phyloP scores from a whole-genome alignment of 2,888 invertebrate species.

The Sesia apiformis region DNA sequence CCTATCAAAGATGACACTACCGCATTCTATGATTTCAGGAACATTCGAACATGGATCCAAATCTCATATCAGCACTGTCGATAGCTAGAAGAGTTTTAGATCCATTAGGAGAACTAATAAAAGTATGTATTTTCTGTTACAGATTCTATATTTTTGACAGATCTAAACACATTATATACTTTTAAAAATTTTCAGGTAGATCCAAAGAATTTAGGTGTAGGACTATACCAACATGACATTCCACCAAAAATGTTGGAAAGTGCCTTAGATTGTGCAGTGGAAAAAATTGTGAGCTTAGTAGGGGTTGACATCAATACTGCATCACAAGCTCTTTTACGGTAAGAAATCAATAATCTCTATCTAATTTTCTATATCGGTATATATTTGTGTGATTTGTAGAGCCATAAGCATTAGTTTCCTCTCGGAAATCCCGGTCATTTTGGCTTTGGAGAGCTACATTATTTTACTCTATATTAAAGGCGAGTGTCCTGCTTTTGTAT shows the following conservation, averaged over 20 bases:
- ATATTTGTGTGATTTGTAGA: not conserved
- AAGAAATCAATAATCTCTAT: constrained; percentile 12
- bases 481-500: too few relatives aligned
- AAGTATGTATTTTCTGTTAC: constrained; percentile 49
- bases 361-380: too few relatives aligned
- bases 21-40: constrained; percentile 66
- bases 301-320: constrained; percentile 94
- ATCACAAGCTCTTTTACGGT: constrained; percentile 87
- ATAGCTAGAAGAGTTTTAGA: constrained; percentile 92
- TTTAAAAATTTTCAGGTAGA: constrained; percentile 74
- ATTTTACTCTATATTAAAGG: too few relatives aligned
- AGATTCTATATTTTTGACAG: too few relatives aligned
- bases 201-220: constrained; percentile 93
- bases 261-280: constrained; percentile 86
- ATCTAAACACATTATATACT: too few relatives aligned
- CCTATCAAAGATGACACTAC: too few relatives aligned
- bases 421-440: too few relatives aligned
- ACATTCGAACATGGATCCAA: constrained; percentile 88
- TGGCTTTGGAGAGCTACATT: too few relatives aligned
- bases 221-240: constrained; percentile 96
- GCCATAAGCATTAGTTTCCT: too few relatives aligned
- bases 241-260: constrained; percentile 83
- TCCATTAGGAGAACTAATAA: constrained; percentile 92
- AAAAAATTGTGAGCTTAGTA: constrained; percentile 94
- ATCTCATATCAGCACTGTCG: constrained; percentile 82